These are phyloP conservation scores for Aproaerema taeniolella DNA, from an alignment of 2,888 invertebrate genomes.

Conservation along the genomic window DNA sequence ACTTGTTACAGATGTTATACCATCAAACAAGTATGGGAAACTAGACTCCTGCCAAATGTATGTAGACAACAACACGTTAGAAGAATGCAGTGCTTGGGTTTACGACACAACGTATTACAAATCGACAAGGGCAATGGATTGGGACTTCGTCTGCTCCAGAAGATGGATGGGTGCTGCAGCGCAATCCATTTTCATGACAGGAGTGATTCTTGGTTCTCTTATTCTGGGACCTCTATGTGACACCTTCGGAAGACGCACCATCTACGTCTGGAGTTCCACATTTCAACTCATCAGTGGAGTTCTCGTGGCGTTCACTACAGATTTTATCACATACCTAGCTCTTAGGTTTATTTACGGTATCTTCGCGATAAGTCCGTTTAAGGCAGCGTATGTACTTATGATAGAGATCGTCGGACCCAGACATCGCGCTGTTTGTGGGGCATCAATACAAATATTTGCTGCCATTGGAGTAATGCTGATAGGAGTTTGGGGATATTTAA, in stretches of 20 bases:
- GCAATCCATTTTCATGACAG: constrained; percentile 89
- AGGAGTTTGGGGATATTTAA: constrained; percentile 88
- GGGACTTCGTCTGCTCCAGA: constrained; percentile 87
- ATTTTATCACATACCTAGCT: constrained; percentile 83
- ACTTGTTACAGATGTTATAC: constrained; percentile 75
- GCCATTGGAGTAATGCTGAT: constrained; percentile 90
- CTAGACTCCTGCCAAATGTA: constrained; percentile 81
- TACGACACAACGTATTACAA: constrained; percentile 85
- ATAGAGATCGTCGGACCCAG: constrained; percentile 91
- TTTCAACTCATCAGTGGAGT: constrained; percentile 83
- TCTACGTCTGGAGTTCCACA: constrained; percentile 86
- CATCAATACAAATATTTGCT: constrained; percentile 87
- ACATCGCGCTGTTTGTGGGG: constrained; percentile 88
- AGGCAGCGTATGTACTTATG: constrained; percentile 81
- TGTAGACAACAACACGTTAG: constrained; percentile 49
- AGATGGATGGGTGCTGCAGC: constrained; percentile 90
- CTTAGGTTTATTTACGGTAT: constrained; percentile 87
- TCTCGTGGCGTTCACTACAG: constrained; percentile 85
- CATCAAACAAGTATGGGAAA: constrained; percentile 72
- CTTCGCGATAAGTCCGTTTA: constrained; percentile 88
- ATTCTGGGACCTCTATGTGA: constrained; percentile 88
- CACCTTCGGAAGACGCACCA: constrained; percentile 86
- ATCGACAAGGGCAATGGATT: constrained; percentile 87
- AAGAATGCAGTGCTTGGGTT: constrained; percentile 77
- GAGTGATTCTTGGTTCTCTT: constrained; percentile 88